Evolutionary conservation across 2,888 invertebrate species (phyloP), one percentile per base, ranked within the genome.

Genomic region (Galeopsomyia nigrocyanea): DNA sequence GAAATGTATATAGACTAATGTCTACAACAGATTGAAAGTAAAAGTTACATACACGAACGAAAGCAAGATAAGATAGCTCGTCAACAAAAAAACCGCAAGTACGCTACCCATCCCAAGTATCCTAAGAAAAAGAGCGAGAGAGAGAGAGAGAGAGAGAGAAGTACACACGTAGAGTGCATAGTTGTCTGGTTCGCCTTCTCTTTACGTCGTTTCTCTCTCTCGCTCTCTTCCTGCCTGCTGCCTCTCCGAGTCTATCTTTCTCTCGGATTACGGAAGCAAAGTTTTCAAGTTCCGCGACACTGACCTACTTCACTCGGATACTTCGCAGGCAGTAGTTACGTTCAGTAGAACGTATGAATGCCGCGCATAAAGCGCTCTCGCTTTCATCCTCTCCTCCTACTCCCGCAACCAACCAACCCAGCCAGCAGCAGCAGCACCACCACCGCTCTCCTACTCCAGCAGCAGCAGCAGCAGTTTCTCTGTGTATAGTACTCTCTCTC

Each of bases 241-340:
- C 60, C 50, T 39, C 65, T 71, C 73, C 26, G 26, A 26, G 26
- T 58, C 62, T 56, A 7, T 39, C 50, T 62, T 68, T 74, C 77
- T 58, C 80, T 83, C 83, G 82, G 83, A 85, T 85, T 85, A 85
- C 85, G 84, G 84, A 84, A 85, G 84, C 83, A 80, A 85, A 85
- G 84, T 86, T 86, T 86, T 85, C 85, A 84, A 85, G 85, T 85
- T 85, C 84, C 83, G 82, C 84, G 85, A 86, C 85, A 85, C 84
- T 85, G 85, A 86, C 85, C 85, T 84, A 86, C 84, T 85, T 85
- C 84, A 78, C 80, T 80, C 77, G 78, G 78, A 79, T 80, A 80
- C 81, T 81, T 65, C 66, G 57, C 81, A 81, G 81, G 80, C 81
- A 80, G 82, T 82, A 83, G 83, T 83, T 83, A 83, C 82, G 84